These are phyloP conservation scores for Australoheros scitulus DNA, from an alignment of 2,113 vertebrate genomes.

Conservation along the genomic window DNA sequence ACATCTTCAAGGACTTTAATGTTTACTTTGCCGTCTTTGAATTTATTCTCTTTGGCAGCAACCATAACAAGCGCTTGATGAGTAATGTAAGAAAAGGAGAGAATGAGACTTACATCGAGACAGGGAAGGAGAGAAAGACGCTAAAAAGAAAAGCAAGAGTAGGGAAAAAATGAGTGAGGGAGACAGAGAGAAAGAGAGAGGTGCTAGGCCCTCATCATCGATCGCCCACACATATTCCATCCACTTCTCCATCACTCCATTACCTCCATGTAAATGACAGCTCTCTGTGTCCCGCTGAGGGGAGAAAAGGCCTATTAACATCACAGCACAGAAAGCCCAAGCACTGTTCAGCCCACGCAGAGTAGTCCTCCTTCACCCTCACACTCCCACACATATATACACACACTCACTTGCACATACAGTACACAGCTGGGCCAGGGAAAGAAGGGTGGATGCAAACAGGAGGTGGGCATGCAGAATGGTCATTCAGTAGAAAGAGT, in stretches of 20 bases:
- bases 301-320: conserved; percentile 79
- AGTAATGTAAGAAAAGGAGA: conserved; percentile 33
- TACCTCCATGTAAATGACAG: conserved; percentile 81
- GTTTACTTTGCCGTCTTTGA: conserved; percentile 17
- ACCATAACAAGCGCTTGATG: conserved; percentile 22
- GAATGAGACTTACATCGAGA: conserved; percentile 1
- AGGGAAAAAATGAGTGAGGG: conserved; percentile 34
- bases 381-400: conserved; percentile 65
- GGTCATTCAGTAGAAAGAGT: conserved; percentile 57
- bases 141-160: conserved; percentile 43
- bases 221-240: conserved; percentile 77
- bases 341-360: conserved; percentile 74
- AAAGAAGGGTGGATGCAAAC: conserved; percentile 44
- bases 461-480: conserved; percentile 53
- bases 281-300: conserved; percentile 74
- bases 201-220: conserved; percentile 65
- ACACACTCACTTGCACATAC: conserved; percentile 27
- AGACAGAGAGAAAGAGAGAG: conserved; percentile 58
- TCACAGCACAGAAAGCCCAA: conserved; percentile 64
- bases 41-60: conserved; percentile 10
- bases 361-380: conserved; percentile 74
- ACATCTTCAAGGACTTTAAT: conserved; percentile 3
- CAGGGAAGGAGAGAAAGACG: conserved; percentile 17
- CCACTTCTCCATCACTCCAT: conserved; percentile 78
- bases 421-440: conserved; percentile 62